Evolutionary conservation across 92 coral and sea anemone species (phyloP), one percentile per base, ranked within the genome.

Genomic region (Bergia puertoricense): DNA sequence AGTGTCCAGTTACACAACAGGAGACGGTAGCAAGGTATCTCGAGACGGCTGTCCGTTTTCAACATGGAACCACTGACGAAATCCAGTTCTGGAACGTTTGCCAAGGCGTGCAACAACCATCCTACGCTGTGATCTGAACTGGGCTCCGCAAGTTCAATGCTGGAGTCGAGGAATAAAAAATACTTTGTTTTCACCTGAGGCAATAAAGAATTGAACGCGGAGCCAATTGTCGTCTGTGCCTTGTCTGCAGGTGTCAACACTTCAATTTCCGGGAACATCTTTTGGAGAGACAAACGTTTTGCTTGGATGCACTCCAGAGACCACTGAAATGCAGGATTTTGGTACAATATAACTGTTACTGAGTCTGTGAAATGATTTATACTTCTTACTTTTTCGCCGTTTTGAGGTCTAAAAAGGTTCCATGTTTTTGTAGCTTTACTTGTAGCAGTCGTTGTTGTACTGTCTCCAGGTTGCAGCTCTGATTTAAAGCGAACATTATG

Each of bases 1-100:
- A 91, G 45, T 0, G 96, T 93, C 96, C 96, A 93, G 65, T 93
- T 93, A 59, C 96, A 93, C 68, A 91, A n/a, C n/a, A n/a, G n/a
- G n/a, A n/a, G n/a, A n/a, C n/a, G n/a, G n/a, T n/a, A n/a, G n/a
- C n/a, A n/a, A n/a, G n/a, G n/a, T n/a, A n/a, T n/a, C 30, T 30
- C 30, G 30, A 30, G 30, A 30, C 30, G 30, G 30, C 30, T 30
- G 30, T 30, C 30, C 30, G 30, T 30, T 30, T 30, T 30, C 30
- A 30, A 30, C 30, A 30, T 30, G 30, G 30, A 30, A 30, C 30
- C 30, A 30, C 30, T 30, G 30, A 30, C 30, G 30, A 30, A 30
- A 30, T 30, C 30, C 30, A 30, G 30, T 30, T 30, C 30, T 30
- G 30, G 30, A 30, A 30, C 30, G 30, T 30, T 30, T 30, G 30